A percentile compares a stretch with the other conserved stretches of the same genome.
phyloP scores from a whole-genome alignment of 2,113 vertebrate genomes.

The Arothron firmamentum region DNA sequence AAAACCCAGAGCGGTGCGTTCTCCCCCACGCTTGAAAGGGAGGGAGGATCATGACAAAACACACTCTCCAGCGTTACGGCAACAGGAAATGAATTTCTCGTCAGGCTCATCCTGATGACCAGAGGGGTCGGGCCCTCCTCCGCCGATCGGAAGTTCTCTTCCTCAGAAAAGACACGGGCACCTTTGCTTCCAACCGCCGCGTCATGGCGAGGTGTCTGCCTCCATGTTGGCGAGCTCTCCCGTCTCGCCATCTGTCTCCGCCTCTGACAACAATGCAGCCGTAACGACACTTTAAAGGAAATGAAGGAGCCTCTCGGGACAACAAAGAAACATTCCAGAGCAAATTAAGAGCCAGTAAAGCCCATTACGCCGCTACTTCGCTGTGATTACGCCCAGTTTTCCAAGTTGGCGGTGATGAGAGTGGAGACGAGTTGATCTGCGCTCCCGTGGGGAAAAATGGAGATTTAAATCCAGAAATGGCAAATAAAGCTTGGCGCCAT shows the following conservation, averaged over 20 bases:
- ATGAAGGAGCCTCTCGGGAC: conserved; percentile 32
- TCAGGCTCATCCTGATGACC: too few species aligned
- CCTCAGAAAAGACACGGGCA: too few species aligned
- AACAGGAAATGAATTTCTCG: too few species aligned
- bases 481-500: too few species aligned
- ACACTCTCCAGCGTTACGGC: too few species aligned
- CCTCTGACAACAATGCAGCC: conserved; percentile 12
- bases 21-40: too few species aligned
- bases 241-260: background rate
- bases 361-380: conserved; percentile 37
- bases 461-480: background rate
- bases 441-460: conserved; percentile 20
- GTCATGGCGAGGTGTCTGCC: background rate
- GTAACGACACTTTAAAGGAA: conserved; percentile 40
- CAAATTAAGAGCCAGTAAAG: conserved; percentile 56
- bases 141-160: too few species aligned
- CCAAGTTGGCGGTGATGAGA: conserved; percentile 18
- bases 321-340: conserved; percentile 31
- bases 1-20: too few species aligned
- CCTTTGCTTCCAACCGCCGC: too few species aligned
- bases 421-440: conserved; percentile 11
- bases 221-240: background rate
- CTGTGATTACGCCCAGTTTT: conserved; percentile 48
- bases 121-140: too few species aligned
- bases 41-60: too few species aligned